Percentiles rank a stretch among this genome's conserved stretches.
Conservation (phyloP, 2,797 vertebrate genomes). For the Pipistrellus pygmaeus region DNA sequence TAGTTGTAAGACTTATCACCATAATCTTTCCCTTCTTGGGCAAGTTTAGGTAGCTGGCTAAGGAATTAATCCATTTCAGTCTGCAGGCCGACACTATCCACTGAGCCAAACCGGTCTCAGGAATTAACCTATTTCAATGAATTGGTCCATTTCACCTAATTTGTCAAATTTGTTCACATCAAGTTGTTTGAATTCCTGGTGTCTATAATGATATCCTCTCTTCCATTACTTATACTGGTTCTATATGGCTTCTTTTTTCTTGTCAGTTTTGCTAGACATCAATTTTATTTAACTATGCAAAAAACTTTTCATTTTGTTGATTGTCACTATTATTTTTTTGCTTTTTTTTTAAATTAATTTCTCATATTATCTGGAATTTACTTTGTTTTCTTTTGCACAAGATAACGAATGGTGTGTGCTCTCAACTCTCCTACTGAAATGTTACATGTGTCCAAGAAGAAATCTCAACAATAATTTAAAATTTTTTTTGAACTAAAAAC, state of each 20-base stretch:
- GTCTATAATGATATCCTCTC: neutral
- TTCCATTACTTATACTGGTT: neutral
- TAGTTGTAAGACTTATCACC: neutral
- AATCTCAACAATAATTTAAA: neutral
- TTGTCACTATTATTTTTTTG: neutral
- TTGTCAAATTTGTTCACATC: neutral
- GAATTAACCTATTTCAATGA: neutral
- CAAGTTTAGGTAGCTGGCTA: neutral
- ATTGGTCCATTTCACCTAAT: neutral
- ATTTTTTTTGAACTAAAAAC: neutral
- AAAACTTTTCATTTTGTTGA: neutral
- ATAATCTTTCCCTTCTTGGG: neutral
- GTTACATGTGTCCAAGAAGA: neutral
- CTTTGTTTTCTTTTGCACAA: neutral
- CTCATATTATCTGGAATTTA: conserved; percentile 14
- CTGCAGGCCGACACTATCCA: too few species aligned
- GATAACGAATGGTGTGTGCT: neutral
- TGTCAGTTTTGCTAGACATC: neutral
- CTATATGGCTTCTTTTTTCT: neutral
- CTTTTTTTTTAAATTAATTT: neutral
- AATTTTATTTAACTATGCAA: neutral
- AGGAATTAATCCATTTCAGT: neutral
- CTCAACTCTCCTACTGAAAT: neutral
- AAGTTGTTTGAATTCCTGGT: neutral
- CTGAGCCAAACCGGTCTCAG: too few species aligned